phyloP scores from a whole-genome alignment of 2,113 vertebrate species.

The Larimichthys crocea region DNA sequence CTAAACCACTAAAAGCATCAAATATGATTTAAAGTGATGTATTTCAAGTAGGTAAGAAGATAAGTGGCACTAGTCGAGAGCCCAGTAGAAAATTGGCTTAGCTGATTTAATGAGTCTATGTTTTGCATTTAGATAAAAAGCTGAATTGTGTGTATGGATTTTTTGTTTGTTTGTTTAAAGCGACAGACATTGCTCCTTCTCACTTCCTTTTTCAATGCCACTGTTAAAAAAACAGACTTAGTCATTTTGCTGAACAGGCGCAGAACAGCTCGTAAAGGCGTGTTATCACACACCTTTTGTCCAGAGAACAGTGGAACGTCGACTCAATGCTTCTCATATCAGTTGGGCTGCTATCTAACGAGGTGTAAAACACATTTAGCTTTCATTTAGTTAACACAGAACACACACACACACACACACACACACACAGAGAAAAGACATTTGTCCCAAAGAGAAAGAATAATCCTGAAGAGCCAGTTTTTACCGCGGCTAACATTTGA shows the following conservation, averaged over 20 bases:
- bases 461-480: slow-evolving; percentile 52
- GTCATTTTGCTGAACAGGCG: background rate
- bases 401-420: background rate
- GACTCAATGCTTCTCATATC: slow-evolving; percentile 27
- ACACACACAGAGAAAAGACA: background rate
- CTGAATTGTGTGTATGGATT: background rate
- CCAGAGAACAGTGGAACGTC: slow-evolving; percentile 20
- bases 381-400: slow-evolving; percentile 4
- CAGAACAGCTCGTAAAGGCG: slow-evolving; percentile 16
- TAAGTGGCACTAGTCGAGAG: too few species aligned
- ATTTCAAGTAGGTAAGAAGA: background rate
- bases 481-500: background rate
- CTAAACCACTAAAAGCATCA: background rate
- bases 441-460: background rate
- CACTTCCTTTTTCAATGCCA: background rate
- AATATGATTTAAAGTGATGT: background rate
- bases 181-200: too few species aligned
- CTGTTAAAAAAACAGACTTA: background rate
- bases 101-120: background rate
- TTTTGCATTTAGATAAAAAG: background rate
- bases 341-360: slow-evolving; percentile 9
- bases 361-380: background rate
- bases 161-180: too few species aligned
- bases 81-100: too few species aligned
- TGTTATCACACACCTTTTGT: slow-evolving; percentile 26